Percentiles rank a stretch among this genome's conserved stretches.
Evolutionary conservation across 2,888 invertebrate species (phyloP).

Genomic region (Thecocarcelia acutangulata): DNA sequence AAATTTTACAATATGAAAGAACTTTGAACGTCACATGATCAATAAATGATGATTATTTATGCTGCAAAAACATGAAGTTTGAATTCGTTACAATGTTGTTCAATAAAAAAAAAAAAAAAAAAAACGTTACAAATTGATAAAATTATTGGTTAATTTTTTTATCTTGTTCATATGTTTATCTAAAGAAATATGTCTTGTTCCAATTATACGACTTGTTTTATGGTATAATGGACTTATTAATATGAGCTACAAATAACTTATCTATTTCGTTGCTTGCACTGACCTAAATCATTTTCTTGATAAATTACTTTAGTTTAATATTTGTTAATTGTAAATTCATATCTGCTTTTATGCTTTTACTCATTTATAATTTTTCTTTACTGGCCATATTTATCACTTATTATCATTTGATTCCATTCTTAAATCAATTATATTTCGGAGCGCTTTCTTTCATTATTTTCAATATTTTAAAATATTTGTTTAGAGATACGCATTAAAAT

Average conservation of each 20-base stretch:
- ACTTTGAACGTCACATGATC: constrained; percentile 13
- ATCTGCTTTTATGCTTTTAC: constrained; percentile 4
- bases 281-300: constrained; percentile 64
- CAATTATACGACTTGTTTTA: not conserved
- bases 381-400: not conserved
- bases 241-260: not conserved
- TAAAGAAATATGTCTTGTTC: not conserved
- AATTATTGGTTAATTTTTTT: not conserved
- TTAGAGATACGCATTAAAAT: constrained; percentile 50
- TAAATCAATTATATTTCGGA: constrained; percentile 9
- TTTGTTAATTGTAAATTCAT: constrained; percentile 50
- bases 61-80: too few relatives aligned
- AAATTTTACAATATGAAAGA: constrained; percentile 21
- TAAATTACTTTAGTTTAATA: constrained; percentile 53
- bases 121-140: not conserved
- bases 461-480: not conserved
- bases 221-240: not conserved
- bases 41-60: not conserved
- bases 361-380: constrained; percentile 20
- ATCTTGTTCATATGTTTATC: not conserved
- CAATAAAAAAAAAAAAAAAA: too few relatives aligned
- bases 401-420: constrained; percentile 8
- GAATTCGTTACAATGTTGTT: too few relatives aligned
- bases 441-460: constrained; percentile 8
- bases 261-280: constrained; percentile 51